A percentile compares a stretch with the other conserved stretches of the same genome.
These are phyloP conservation scores for Ophion ventricosus DNA, from an alignment of 2,888 invertebrate species.

Conservation along the genomic window DNA sequence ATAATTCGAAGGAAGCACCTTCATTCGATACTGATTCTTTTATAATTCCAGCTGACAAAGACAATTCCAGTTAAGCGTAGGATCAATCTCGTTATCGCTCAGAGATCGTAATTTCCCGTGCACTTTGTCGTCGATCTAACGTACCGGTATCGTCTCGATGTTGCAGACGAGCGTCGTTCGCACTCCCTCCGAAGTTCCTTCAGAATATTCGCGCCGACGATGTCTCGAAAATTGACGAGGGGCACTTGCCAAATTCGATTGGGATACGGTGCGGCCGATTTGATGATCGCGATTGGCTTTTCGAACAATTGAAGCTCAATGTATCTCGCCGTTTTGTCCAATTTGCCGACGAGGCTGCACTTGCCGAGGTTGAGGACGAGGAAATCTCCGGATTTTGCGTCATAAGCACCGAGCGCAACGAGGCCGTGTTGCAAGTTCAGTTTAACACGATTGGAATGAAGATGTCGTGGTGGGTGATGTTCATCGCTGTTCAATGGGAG, in stretches of 20 bases:
- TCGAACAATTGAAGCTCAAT: slow-evolving; percentile 65
- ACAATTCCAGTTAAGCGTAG: neutral
- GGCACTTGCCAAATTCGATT: slow-evolving; percentile 59
- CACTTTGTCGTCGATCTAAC: neutral
- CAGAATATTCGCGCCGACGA: slow-evolving; percentile 31
- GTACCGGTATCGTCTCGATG: neutral
- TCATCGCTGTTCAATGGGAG: neutral
- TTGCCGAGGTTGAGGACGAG: slow-evolving; percentile 64
- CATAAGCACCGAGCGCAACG: slow-evolving; percentile 57
- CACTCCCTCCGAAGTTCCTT: neutral
- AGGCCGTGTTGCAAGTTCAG: slow-evolving; percentile 64
- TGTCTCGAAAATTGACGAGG: neutral
- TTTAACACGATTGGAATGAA: slow-evolving; percentile 28
- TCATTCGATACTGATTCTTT: too few species aligned
- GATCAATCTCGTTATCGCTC: neutral
- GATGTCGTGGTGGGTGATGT: neutral
- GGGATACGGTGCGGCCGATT: neutral
- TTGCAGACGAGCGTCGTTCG: neutral
- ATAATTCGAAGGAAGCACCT: too few species aligned
- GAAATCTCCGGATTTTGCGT: slow-evolving; percentile 67
- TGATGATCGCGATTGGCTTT: neutral
- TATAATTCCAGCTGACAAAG: neutral
- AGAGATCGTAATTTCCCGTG: neutral
- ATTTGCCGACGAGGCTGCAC: slow-evolving; percentile 61
- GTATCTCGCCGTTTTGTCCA: slow-evolving; percentile 59